Evolutionary conservation across 2,888 invertebrate genomes (phyloP).

Genomic region (Hydropsyche betteni): DNA sequence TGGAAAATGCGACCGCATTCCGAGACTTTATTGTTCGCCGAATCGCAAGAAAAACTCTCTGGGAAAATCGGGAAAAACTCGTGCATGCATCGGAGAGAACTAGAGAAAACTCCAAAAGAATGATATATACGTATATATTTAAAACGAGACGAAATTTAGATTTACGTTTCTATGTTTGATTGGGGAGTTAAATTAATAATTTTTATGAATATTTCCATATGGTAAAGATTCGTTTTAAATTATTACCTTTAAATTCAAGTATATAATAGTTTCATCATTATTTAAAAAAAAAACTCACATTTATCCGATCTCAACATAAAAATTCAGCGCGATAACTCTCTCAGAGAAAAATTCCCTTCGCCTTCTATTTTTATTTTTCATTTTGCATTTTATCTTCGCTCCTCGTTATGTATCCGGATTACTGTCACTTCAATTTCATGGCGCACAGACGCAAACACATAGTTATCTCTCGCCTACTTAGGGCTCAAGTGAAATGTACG

Average conservation of each 20-base stretch:
- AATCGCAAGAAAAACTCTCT: conserved; percentile 7
- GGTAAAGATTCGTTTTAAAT: too few species aligned
- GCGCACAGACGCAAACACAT: not conserved
- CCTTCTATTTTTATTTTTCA: not conserved
- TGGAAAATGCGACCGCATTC: conserved; percentile 29
- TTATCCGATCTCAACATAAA: too few species aligned
- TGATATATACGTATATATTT: not conserved
- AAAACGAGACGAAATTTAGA: not conserved
- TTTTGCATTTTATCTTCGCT: conserved; percentile 3
- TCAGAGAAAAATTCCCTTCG: too few species aligned
- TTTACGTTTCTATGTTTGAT: too few species aligned
- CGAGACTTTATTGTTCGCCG: conserved; percentile 20
- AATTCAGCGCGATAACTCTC: too few species aligned
- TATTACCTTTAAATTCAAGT: too few species aligned
- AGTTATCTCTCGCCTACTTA: not conserved
- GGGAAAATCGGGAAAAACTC: conserved; percentile 11
- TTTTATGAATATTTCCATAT: too few species aligned
- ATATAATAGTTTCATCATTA: too few species aligned
- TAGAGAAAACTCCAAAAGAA: not conserved
- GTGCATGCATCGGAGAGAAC: not conserved
- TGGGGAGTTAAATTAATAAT: too few species aligned
- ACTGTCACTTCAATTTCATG: conserved; percentile 4
- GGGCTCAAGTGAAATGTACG: too few species aligned
- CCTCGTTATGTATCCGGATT: conserved; percentile 13
- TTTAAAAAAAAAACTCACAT: too few species aligned